Evolutionary conservation across 1,140 invertebrate species (phyloP).

Genomic region (Pseudomyrmex dendroicus): DNA sequence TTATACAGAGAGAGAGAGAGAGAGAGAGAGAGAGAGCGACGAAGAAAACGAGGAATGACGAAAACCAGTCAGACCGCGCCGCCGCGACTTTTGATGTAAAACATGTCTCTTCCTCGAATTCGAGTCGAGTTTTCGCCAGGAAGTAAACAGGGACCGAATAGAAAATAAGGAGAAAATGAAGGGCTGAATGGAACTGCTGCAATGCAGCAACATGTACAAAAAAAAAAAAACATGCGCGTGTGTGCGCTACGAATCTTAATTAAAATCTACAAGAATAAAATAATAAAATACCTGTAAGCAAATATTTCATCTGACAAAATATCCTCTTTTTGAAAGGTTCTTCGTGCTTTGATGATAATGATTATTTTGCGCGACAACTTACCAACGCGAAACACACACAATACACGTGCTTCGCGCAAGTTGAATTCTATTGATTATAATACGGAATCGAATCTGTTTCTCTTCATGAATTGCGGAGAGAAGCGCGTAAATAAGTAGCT

Average conservation of each 20-base stretch:
- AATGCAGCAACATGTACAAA: no score
- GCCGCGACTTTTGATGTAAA: constrained; percentile 36
- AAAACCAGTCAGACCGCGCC: constrained; percentile 28
- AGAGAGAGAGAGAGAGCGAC: constrained; percentile 54
- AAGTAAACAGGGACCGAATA: neutral
- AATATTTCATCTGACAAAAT: no score
- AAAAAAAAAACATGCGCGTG: no score
- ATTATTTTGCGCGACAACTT: no score
- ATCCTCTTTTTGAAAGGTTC: no score
- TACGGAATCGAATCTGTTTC: neutral
- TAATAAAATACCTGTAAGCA: no score
- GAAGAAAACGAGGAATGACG: constrained; percentile 53
- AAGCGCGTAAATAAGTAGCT: constrained; percentile 25
- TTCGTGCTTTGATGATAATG: no score
- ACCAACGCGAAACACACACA: no score
- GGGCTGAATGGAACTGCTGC: neutral
- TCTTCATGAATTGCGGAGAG: constrained; percentile 10
- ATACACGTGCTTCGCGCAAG: neutral
- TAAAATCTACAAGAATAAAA: no score
- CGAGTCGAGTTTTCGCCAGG: neutral
- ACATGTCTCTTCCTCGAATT: constrained; percentile 20
- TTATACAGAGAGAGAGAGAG: constrained; percentile 72
- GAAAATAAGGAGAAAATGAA: neutral
- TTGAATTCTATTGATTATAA: neutral
- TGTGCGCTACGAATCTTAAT: no score